Evolutionary conservation across 2,888 invertebrate genomes (phyloP), one percentile per base, ranked within the genome.

Genomic region (Ormyrus thymus): DNA sequence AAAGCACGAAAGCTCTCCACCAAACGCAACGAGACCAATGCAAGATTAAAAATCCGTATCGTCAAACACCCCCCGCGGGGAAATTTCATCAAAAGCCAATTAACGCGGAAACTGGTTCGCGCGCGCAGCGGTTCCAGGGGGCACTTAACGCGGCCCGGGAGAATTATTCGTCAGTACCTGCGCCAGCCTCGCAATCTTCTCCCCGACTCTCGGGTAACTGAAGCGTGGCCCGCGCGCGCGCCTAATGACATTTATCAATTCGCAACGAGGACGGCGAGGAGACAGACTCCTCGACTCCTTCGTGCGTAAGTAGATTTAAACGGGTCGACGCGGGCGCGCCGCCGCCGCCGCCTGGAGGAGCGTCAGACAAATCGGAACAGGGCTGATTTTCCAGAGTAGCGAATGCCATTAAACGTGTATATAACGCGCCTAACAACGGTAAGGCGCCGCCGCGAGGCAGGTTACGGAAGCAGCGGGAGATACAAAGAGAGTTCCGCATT

Each of bases 391-490:
- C 65, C 13, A 59, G 66, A 50, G 76, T 59, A 61, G 71, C 55
- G 71, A 79, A 76, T 71, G 61, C 66, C 66, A 79, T 79, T 79
- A 79, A 73, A 68, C 64, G 69, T 69, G 58, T 76, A 65, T 74
- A 74, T 64, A 70, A 58, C 56, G 64, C 56, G 70, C 9, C 48
- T 3, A 43, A 71, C 56, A 62, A 55, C 50, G 55, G 15, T 55
- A 45, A 55, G 77, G 64, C 65, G 53, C 58, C 51, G 76, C 61
- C 83, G 82, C 77, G 83, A 81, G 83, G 79, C 81, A 53, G 79
- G 81, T 82, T 50, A 70, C 82, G 79, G 86, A 83, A 84, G 85
- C 81, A 84, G 84, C 84, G 84, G 85, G 84, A 84, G 82, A 80
- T 76, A 79, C 72, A 76, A 78, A 56, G 15, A 9, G 50, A 76